Evolutionary conservation across 35 echinoderm and acorn worm genomes (phyloP).

Genomic region (Patiria miniata): DNA sequence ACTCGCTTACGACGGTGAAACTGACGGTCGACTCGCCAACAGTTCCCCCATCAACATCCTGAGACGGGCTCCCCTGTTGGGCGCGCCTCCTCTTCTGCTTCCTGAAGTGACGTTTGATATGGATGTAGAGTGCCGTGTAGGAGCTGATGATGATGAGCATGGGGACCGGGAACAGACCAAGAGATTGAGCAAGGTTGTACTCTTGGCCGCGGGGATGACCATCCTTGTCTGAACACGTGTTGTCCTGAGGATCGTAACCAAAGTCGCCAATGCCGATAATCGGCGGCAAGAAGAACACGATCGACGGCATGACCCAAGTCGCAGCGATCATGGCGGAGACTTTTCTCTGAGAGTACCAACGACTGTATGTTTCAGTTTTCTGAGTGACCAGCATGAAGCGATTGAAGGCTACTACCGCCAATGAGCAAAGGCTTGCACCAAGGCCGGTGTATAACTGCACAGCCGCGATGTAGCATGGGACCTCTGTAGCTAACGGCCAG

Average conservation of each 20-base stretch:
- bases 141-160: neutral
- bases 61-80: neutral
- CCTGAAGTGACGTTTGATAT: constrained; percentile 56
- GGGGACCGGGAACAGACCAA: constrained; percentile 8
- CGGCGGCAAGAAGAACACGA: neutral
- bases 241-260: constrained; percentile 29
- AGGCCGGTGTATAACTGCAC: constrained; percentile 59
- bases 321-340: constrained; percentile 38
- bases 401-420: constrained; percentile 69
- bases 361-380: constrained; percentile 15
- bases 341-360: constrained; percentile 28
- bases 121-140: constrained; percentile 9
- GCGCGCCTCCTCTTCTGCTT: constrained; percentile 40
- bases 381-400: constrained; percentile 58
- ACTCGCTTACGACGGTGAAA: neutral
- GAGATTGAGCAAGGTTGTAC: constrained; percentile 24
- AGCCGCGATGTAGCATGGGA: constrained; percentile 41
- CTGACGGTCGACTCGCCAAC: neutral
- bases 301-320: constrained; percentile 55
- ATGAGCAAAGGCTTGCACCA: constrained; percentile 58
- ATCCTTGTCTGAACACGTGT: constrained; percentile 26
- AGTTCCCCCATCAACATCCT: no score
- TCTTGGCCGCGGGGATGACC: neutral
- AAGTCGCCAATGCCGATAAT: constrained; percentile 6
- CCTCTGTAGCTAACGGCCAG: constrained; percentile 39